A percentile compares a stretch with the other conserved stretches of the same genome.
Evolutionary conservation across 2,888 invertebrate genomes (phyloP).

Genomic region (Acanthopleura granulata): DNA sequence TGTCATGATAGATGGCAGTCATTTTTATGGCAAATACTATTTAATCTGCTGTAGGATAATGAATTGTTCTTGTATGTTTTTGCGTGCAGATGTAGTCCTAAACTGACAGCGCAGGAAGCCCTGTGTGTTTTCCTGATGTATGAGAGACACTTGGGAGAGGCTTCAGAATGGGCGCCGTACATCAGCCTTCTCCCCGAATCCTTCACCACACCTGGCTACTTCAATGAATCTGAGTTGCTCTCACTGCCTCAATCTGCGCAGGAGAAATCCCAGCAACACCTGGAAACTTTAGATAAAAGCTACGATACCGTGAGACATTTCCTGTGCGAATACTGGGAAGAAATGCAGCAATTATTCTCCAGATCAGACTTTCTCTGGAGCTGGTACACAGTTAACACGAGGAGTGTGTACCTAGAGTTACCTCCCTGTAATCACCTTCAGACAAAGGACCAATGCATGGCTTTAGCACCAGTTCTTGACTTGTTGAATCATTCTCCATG

Average conservation of each 20-base stretch:
- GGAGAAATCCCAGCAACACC: slow-evolving; percentile 28
- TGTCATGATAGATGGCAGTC: no score
- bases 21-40: no score
- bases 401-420: slow-evolving; percentile 83
- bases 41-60: no score
- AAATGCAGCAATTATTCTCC: slow-evolving; percentile 46
- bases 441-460: slow-evolving; percentile 71
- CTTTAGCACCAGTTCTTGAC: slow-evolving; percentile 89
- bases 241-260: slow-evolving; percentile 42
- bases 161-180: slow-evolving; percentile 63
- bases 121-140: slow-evolving; percentile 80
- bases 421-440: slow-evolving; percentile 71
- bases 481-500: slow-evolving; percentile 85
- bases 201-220: slow-evolving; percentile 70
- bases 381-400: slow-evolving; percentile 87
- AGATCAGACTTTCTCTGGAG: slow-evolving; percentile 80
- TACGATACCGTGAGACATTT: slow-evolving; percentile 29
- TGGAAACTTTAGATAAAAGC: slow-evolving; percentile 32
- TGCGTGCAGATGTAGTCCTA: slow-evolving; percentile 37
- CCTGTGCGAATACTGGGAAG: slow-evolving; percentile 18
- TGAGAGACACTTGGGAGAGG: slow-evolving; percentile 75
- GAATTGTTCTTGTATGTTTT: slow-evolving; percentile 12
- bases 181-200: slow-evolving; percentile 52
- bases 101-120: slow-evolving; percentile 78
- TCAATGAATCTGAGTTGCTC: slow-evolving; percentile 43